These are phyloP conservation scores for Nothocercus julius DNA, from an alignment of 2,113 vertebrate species.

Conservation along the genomic window DNA sequence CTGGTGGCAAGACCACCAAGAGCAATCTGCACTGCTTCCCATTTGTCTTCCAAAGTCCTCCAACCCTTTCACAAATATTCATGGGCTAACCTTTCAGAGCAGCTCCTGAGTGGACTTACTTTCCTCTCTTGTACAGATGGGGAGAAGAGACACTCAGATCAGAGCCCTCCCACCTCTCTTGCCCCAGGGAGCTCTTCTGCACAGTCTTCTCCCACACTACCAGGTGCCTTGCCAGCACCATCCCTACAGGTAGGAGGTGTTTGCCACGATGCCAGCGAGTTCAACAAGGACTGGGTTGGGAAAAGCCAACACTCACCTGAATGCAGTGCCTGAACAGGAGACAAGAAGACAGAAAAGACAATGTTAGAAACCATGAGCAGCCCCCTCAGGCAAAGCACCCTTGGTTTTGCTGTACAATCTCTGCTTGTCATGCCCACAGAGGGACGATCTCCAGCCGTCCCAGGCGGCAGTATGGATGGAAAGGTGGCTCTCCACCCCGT, in stretches of 20 bases:
- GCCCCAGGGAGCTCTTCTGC: not conserved
- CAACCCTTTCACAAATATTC: not conserved
- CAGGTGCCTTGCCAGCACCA: not conserved
- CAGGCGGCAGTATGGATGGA: rapidly evolving
- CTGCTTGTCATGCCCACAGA: not conserved
- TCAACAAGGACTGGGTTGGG: not conserved
- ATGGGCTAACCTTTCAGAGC: rapidly evolving
- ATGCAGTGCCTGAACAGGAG: slow-evolving; percentile 35
- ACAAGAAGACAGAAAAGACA: not conserved
- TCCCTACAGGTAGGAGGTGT: not conserved
- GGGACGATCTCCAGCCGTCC: not conserved
- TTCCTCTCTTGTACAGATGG: not conserved
- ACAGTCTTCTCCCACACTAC: not conserved
- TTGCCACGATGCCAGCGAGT: rapidly evolving
- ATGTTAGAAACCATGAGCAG: not conserved
- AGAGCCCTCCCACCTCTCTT: not conserved
- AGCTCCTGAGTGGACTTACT: not conserved
- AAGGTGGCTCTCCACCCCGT: not conserved
- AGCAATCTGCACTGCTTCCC: not conserved
- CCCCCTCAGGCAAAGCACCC: rapidly evolving
- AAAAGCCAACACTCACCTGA: slow-evolving; percentile 70
- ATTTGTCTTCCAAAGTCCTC: not conserved
- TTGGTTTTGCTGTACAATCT: not conserved
- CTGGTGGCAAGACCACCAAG: not conserved
- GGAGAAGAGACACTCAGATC: not conserved